Evolutionary conservation across 2,888 invertebrate genomes (phyloP), one percentile per base, ranked within the genome.

Genomic region (Deroplatys truncata): DNA sequence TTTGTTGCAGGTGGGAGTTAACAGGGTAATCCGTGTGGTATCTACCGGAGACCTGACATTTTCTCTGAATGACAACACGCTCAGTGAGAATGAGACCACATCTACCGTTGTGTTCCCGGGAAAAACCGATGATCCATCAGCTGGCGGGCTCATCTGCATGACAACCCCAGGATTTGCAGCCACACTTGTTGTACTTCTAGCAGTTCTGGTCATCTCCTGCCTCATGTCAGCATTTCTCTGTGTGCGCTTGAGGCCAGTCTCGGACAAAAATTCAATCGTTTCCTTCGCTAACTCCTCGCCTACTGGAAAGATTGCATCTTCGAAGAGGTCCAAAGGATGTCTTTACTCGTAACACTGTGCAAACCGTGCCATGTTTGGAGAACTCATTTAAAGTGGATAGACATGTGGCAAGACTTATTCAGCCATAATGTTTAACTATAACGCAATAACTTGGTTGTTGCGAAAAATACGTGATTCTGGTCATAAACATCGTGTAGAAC

Each of bases 121-220:
- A 5, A 94, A 94, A 28, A 84, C 82, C 31, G 95, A 95, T 91
- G 95, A 95, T 91, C 25, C 56, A 72, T 72, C 56, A 20, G 90
- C 93, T 31, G 87, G 92, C 82, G 96, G 96, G 31, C 94, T 98
- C 91, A 98, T 98, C 91, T 98, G 98, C 93, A 98, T 98, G 98
- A 98, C 98, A 0, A 98, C 98, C 8, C 97, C 98, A n/a, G 98
- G 98, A 20, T 98, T 98, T 92, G 97, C 98, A 83, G 97, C 97
- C 72, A 97, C 98, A 49, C 94, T 98, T 49, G 96, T 98, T 88
- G 95, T 98, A 86, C 95, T 98, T 35, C 94, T 98, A 90, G 97
- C 96, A 89, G 97, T 98, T 88, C 94, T 98, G 91, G 94, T 98
- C 89, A 96, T 97, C 90, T 98, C 98, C 16, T 98, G 98, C 93